phyloP scores from a whole-genome alignment of 2,113 vertebrate species.

The Hemibagrus wyckioides region DNA sequence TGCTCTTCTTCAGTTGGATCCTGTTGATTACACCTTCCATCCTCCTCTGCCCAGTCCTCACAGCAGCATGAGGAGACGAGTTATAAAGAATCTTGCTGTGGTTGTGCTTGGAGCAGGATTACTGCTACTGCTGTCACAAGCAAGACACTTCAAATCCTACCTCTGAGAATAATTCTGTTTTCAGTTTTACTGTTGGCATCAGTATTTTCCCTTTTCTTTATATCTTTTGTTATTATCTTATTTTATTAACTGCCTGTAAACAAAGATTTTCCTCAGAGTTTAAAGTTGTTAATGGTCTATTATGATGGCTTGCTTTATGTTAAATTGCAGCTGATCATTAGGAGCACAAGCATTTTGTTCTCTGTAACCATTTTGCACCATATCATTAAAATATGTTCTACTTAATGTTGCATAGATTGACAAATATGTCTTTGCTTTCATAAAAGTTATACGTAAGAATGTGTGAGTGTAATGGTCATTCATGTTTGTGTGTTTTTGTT shows the following conservation, averaged over 20 bases:
- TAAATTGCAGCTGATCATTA: not conserved
- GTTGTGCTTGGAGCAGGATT: slow-evolving; percentile 73
- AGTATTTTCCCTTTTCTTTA: slow-evolving; percentile 11
- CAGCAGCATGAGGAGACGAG: slow-evolving; percentile 56
- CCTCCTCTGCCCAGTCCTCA: slow-evolving; percentile 66
- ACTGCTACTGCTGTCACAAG: slow-evolving; percentile 69
- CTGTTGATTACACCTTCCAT: slow-evolving; percentile 67
- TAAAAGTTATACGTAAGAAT: not conserved
- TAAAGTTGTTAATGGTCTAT: slow-evolving; percentile 10
- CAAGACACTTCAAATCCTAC: slow-evolving; percentile 58
- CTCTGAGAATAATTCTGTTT: slow-evolving; percentile 36
- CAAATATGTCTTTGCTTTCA: not conserved
- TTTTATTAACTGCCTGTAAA: not conserved
- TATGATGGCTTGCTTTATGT: slow-evolving; percentile 49
- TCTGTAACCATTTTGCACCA: not conserved
- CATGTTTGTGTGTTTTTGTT: slow-evolving; percentile 9
- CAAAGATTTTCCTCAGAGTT: not conserved
- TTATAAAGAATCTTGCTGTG: slow-evolving; percentile 66
- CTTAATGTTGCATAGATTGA: not conserved
- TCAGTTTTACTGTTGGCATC: slow-evolving; percentile 13
- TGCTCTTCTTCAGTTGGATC: slow-evolving; percentile 67
- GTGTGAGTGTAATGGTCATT: not conserved
- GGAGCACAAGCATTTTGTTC: not conserved
- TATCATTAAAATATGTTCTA: not conserved
- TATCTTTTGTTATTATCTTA: slow-evolving; percentile 11